Evolutionary conservation across 2,113 vertebrate genomes (phyloP).

Genomic region (Typhlomys cinereus): DNA sequence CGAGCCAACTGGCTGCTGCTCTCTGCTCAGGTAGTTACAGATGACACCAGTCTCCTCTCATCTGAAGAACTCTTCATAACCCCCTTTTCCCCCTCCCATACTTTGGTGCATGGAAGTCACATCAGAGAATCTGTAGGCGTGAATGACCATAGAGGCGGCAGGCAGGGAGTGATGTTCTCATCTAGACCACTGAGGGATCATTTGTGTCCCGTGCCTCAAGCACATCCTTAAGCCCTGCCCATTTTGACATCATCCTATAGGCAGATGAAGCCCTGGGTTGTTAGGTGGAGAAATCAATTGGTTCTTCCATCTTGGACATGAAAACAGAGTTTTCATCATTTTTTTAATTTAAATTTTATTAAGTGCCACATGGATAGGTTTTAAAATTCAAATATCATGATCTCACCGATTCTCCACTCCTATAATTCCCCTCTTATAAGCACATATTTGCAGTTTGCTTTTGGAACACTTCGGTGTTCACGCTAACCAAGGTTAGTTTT

Average conservation of each 20-base stretch:
- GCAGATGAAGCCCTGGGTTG: neutral
- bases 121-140: neutral
- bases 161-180: neutral
- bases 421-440: neutral
- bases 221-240: neutral
- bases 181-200: neutral
- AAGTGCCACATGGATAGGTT: neutral
- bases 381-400: neutral
- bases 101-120: neutral
- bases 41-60: neutral
- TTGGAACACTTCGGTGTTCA: neutral
- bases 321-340: neutral
- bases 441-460: neutral
- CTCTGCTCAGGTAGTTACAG: neutral
- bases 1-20: neutral
- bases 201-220: neutral
- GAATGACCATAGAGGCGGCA: neutral
- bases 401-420: neutral
- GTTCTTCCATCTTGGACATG: neutral
- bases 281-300: neutral
- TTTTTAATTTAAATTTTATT: neutral
- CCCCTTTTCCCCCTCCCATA: no score
- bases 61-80: accelerated
- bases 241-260: neutral
- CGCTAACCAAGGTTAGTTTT: neutral